Evolutionary conservation across 1,140 invertebrate genomes (phyloP).

Genomic region (Drosophila nikananu): DNA sequence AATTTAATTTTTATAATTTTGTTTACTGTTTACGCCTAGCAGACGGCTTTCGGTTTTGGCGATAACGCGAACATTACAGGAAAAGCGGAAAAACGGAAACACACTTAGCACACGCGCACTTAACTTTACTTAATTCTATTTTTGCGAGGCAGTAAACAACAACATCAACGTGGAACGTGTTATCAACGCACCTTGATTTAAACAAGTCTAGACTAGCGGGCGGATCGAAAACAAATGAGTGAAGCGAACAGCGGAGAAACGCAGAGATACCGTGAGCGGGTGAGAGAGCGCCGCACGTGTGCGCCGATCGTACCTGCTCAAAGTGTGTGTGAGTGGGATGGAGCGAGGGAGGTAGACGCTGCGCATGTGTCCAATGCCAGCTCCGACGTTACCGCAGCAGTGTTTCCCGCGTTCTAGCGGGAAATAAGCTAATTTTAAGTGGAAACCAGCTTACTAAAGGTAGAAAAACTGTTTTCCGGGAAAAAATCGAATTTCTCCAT

Average conservation of each 20-base stretch:
- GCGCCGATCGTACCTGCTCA: constrained; percentile 12
- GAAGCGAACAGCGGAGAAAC: constrained; percentile 8
- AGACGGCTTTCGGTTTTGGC: constrained; percentile 40
- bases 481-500: background rate
- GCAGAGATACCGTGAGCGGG: constrained; percentile 12
- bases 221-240: constrained; percentile 59
- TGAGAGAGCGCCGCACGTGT: constrained; percentile 49
- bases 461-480: background rate
- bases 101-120: constrained; percentile 58
- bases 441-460: background rate
- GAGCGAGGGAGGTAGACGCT: background rate
- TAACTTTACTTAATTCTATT: constrained; percentile 28
- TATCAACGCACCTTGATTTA: constrained; percentile 73
- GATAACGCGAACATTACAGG: constrained; percentile 50
- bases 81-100: constrained; percentile 36
- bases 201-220: constrained; percentile 77
- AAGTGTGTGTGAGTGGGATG: background rate
- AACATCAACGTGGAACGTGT: constrained; percentile 43
- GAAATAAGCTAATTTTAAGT: background rate
- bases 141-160: constrained; percentile 36
- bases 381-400: constrained; percentile 13
- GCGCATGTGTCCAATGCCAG: constrained; percentile 34
- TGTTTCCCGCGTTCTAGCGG: background rate
- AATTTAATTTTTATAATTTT: constrained; percentile 66
- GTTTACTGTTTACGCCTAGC: constrained; percentile 71